These are phyloP conservation scores for Petrolisthes cinctipes DNA, from an alignment of 2,888 invertebrate species.

Conservation along the genomic window DNA sequence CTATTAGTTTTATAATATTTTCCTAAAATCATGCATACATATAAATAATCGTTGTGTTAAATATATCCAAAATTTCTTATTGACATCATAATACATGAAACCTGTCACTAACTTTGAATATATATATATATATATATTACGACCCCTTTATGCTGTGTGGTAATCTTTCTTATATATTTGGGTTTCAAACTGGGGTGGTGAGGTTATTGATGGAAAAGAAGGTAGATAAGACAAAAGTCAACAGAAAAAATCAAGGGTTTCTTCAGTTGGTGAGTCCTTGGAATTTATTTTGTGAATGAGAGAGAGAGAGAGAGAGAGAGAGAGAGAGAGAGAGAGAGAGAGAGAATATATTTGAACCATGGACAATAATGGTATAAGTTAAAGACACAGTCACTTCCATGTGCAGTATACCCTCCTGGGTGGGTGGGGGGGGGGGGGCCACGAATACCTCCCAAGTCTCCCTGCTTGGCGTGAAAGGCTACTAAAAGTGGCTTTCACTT, in stretches of 20 bases:
- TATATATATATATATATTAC: too few species aligned
- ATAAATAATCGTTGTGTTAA: too few species aligned
- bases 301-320: neutral
- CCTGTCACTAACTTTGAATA: too few species aligned
- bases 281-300: neutral
- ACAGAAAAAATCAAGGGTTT: slow-evolving; percentile 61
- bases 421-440: too few species aligned
- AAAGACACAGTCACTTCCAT: neutral
- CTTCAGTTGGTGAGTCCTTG: slow-evolving; percentile 54
- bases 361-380: neutral
- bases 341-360: neutral
- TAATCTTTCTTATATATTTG: neutral
- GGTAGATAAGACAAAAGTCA: slow-evolving; percentile 49
- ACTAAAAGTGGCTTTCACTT: too few species aligned
- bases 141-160: neutral
- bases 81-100: too few species aligned
- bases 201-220: slow-evolving; percentile 58
- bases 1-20: too few species aligned
- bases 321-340: neutral
- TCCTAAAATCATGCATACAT: too few species aligned
- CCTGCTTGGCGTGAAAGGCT: too few species aligned
- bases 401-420: too few species aligned
- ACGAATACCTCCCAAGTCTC: too few species aligned
- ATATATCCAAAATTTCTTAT: too few species aligned
- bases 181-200: slow-evolving; percentile 51